A percentile compares a stretch with the other conserved stretches of the same genome.
These are phyloP conservation scores for Leucophenga maculata DNA, from an alignment of 2,888 invertebrate genomes.

Conservation along the genomic window DNA sequence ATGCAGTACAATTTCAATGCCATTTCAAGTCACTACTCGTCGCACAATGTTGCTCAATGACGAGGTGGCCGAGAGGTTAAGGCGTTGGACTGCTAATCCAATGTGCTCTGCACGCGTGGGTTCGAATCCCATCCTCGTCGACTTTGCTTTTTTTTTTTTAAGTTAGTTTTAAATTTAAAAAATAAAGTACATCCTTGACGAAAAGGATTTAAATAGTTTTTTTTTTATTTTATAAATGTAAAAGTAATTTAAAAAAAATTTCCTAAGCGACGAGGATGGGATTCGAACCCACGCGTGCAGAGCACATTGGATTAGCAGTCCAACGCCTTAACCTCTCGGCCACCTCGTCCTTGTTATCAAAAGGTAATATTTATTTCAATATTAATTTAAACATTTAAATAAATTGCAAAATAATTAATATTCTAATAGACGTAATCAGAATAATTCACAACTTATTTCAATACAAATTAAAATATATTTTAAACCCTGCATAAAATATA, in stretches of 20 bases:
- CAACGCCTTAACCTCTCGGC: constrained; percentile 91
- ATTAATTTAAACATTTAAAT: too few species aligned
- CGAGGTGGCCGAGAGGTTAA: constrained; percentile 90
- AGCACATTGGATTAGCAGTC: constrained; percentile 91
- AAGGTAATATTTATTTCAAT: too few species aligned
- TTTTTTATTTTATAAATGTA: not conserved
- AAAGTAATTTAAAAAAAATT: not conserved
- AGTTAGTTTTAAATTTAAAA: too few species aligned
- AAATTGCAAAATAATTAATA: too few species aligned
- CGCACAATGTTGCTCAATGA: constrained; percentile 64
- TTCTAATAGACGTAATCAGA: too few species aligned
- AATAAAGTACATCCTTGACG: too few species aligned
- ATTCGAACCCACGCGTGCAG: constrained; percentile 92
- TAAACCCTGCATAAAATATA: too few species aligned
- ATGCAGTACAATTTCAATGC: too few species aligned
- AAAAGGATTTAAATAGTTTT: not conserved
- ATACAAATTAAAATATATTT: too few species aligned
- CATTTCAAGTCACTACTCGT: too few species aligned
- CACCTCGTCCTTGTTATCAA: constrained; percentile 78
- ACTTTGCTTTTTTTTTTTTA: too few species aligned
- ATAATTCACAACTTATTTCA: too few species aligned
- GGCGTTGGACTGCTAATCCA: constrained; percentile 89
- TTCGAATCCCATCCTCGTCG: constrained; percentile 88
- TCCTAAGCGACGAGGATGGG: constrained; percentile 81
- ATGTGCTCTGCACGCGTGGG: constrained; percentile 89